Base-by-base conservation (phyloP, 2,113 vertebrate genomes). In the Scopus umbretta region DNA sequence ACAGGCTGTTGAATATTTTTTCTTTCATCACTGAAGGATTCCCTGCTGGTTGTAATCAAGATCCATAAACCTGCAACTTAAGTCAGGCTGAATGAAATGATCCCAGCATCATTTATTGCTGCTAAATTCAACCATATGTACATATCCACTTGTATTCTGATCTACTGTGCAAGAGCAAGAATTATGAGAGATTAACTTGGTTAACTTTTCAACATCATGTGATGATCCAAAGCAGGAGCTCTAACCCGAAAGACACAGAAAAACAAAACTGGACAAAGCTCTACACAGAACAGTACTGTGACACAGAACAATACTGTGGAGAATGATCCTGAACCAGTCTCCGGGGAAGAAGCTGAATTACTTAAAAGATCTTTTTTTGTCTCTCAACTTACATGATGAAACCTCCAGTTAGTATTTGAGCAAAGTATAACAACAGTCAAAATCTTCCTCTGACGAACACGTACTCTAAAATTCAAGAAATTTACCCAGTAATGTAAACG, bases 11-110 rank as follows among this genome's bases (percentile, higher is more conserved):
- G 96, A 97, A 94, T 97, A 97, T 95, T 96, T 96, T 94, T 96
- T 96, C 95, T 95, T 94, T 97, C 97, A 97, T 96, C 96, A 96
- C 97, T 80, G 95, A 97, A 96, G 94, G 97, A 97, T 97, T 97
- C 97, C 97, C 97, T 96, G 97, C 97, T 98, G 97, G 94, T 94
- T 97, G 97, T 93, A 98, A 98, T 98, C 97, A 97, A 97, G 97
- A 97, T 92, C 96, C 97, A 97, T 95, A 98, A 98, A 97, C 97
- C 92, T 80, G 80, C 83, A 95, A 92, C 95, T 94, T 90, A 66
- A 96, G 94, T 83, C 94, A 91, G 95, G 88, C 94, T 91, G 94
- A 97, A 95, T 68, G 91, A 96, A 38, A 88, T 76, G 93, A 97
- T 95, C 85, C 84, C 93, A 72, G 92, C 92, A 95, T 95, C 96